Percentiles rank a stretch among this genome's conserved stretches.
Conservation (phyloP, 2,888 invertebrate species). For the Diogma glabrata region DNA sequence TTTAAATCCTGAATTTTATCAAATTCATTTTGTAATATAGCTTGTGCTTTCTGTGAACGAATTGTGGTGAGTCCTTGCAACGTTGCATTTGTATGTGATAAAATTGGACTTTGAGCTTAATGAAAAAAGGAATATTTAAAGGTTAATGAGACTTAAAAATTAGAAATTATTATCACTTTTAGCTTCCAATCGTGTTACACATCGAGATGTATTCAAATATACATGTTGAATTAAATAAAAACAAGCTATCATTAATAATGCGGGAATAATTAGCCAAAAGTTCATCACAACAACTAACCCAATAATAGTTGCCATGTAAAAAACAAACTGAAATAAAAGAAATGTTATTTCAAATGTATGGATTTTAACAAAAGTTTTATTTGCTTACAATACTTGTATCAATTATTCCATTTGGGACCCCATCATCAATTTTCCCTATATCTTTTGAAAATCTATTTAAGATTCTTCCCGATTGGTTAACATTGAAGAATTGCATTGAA, state of each 20-base stretch:
- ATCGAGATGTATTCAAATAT: slow-evolving; percentile 42
- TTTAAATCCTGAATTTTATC: slow-evolving; percentile 52
- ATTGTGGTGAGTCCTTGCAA: slow-evolving; percentile 70
- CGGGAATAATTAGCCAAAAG: slow-evolving; percentile 47
- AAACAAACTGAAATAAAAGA: slow-evolving; percentile 27
- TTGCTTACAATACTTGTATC: slow-evolving; percentile 46
- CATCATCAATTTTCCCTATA: slow-evolving; percentile 50
- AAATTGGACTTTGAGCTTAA: slow-evolving; percentile 66
- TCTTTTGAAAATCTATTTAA: slow-evolving; percentile 68
- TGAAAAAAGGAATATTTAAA: slow-evolving; percentile 11
- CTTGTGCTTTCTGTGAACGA: slow-evolving; percentile 54
- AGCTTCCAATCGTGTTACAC: slow-evolving; percentile 38
- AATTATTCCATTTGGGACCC: slow-evolving; percentile 46
- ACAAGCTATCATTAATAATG: slow-evolving; percentile 43
- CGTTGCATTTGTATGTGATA: slow-evolving; percentile 61
- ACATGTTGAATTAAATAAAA: slow-evolving; percentile 47
- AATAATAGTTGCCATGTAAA: slow-evolving; percentile 39
- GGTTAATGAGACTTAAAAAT: slow-evolving; percentile 1
- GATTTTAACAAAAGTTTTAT: neutral
- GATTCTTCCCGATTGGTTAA: slow-evolving; percentile 57
- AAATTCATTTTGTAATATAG: slow-evolving; percentile 48
- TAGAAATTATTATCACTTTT: slow-evolving; percentile 27
- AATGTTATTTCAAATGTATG: neutral
- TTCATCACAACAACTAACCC: slow-evolving; percentile 53
- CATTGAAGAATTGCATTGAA: slow-evolving; percentile 67